Percentiles rank a stretch among this genome's conserved stretches.
Conservation (phyloP, 1,140 invertebrate species). For the Whitmania pigra region DNA sequence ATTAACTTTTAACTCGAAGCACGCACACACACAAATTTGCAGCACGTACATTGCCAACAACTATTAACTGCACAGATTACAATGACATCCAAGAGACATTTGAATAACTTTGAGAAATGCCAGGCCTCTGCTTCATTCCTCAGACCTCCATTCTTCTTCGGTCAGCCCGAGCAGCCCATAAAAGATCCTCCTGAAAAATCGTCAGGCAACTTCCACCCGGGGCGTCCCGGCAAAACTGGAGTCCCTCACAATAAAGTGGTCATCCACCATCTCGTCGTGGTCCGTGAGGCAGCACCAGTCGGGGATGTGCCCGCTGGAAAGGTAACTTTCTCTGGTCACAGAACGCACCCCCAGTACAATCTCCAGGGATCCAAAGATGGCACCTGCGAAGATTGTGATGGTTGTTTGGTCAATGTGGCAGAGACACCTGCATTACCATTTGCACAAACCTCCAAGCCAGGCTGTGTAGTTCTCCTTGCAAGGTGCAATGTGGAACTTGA, state of each 20-base stretch:
- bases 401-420: neutral
- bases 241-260: conserved; percentile 8
- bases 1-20: no score
- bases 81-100: no score
- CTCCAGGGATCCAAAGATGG: conserved; percentile 71
- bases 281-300: conserved; percentile 36
- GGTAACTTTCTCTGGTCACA: conserved; percentile 53
- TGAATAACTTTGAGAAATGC: no score
- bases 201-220: neutral
- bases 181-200: no score
- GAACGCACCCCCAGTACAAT: conserved; percentile 54
- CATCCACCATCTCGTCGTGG: conserved; percentile 20
- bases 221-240: conserved; percentile 4
- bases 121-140: no score
- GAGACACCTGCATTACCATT: neutral
- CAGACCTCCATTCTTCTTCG: no score
- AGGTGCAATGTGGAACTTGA: conserved; percentile 64
- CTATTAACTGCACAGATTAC: no score
- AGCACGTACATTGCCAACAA: no score
- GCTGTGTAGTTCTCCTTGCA: conserved; percentile 68
- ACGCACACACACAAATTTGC: no score
- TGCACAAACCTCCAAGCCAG: conserved; percentile 61
- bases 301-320: conserved; percentile 31
- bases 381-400: conserved; percentile 45
- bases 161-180: no score